Evolutionary conservation across 2,888 invertebrate genomes (phyloP).

Genomic region (Pristionchus fissidentatus): DNA sequence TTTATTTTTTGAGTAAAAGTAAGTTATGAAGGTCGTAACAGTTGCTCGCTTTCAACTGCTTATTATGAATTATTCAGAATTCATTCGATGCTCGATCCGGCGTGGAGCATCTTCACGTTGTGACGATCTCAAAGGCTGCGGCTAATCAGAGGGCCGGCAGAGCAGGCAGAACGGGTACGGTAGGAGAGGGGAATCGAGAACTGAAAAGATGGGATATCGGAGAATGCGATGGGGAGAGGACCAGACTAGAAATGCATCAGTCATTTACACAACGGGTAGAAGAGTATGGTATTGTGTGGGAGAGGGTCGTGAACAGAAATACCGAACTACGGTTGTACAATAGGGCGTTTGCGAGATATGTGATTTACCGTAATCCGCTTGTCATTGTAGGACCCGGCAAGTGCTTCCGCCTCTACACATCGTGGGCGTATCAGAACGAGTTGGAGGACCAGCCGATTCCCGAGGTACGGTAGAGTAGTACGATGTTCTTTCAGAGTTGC

Average conservation of each 20-base stretch:
- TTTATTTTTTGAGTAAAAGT: conserved; percentile 36
- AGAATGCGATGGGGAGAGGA: too few species aligned
- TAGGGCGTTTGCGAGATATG: too few species aligned
- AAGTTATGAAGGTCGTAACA: too few species aligned
- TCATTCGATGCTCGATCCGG: conserved; percentile 96
- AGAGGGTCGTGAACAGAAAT: too few species aligned
- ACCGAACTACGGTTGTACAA: too few species aligned
- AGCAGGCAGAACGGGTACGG: conserved; percentile 86
- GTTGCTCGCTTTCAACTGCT: neutral
- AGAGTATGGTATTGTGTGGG: too few species aligned
- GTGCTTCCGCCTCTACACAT: conserved; percentile 96
- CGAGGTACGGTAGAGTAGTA: conserved; percentile 81
- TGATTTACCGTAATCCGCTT: neutral
- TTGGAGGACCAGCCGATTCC: conserved; percentile 97
- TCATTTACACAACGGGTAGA: too few species aligned
- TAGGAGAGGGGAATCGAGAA: too few species aligned
- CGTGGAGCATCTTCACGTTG: conserved; percentile 97
- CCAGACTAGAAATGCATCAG: too few species aligned
- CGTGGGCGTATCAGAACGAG: conserved; percentile 98
- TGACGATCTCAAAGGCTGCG: conserved; percentile 95
- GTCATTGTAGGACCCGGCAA: conserved; percentile 90
- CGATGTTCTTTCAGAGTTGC: neutral
- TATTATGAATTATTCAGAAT: conserved; percentile 81
- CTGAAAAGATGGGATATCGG: too few species aligned
- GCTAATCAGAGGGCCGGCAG: conserved; percentile 97